Evolutionary conservation across 2,888 invertebrate species (phyloP).

Genomic region (Busseola fusca): DNA sequence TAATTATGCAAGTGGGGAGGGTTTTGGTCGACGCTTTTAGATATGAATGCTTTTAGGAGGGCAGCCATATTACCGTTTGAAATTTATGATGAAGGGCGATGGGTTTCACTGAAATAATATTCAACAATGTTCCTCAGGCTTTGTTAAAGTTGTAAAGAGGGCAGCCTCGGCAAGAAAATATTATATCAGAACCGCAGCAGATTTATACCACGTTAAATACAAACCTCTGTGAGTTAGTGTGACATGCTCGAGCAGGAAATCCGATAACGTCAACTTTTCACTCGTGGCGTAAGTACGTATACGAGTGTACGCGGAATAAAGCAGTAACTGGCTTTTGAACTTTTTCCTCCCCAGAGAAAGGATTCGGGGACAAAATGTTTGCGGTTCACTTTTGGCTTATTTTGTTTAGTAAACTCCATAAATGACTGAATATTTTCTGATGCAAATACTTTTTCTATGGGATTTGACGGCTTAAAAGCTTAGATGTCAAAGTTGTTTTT

Average conservation of each 20-base stretch:
- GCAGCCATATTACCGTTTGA: slow-evolving; percentile 10
- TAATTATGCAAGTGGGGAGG: slow-evolving; percentile 46
- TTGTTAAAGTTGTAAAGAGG: slow-evolving; percentile 13
- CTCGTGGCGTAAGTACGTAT: slow-evolving; percentile 57
- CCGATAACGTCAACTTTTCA: slow-evolving; percentile 67
- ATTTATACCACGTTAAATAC: slow-evolving; percentile 50
- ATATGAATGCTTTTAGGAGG: slow-evolving; percentile 46
- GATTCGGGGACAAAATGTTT: slow-evolving; percentile 64
- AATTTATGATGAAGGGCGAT: slow-evolving; percentile 23
- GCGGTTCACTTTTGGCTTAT: slow-evolving; percentile 63
- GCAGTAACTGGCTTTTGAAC: slow-evolving; percentile 64
- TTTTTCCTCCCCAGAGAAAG: slow-evolving; percentile 64
- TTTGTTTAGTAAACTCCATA: slow-evolving; percentile 59
- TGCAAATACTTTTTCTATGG: slow-evolving; percentile 36
- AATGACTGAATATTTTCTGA: slow-evolving; percentile 53
- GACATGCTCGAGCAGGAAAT: slow-evolving; percentile 58
- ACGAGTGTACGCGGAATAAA: slow-evolving; percentile 54
- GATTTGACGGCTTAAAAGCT: slow-evolving; percentile 32
- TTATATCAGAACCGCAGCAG: slow-evolving; percentile 21
- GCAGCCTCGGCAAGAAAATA: slow-evolving; percentile 22
- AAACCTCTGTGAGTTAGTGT: slow-evolving; percentile 39
- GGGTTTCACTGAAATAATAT: slow-evolving; percentile 11
- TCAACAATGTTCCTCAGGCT: slow-evolving; percentile 1
- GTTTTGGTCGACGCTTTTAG: slow-evolving; percentile 27
- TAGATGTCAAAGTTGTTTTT: slow-evolving; percentile 14